Percentiles rank a stretch among this genome's conserved stretches.
Evolutionary conservation across 2,113 vertebrate genomes (phyloP).

Genomic region (Alethe diademata): DNA sequence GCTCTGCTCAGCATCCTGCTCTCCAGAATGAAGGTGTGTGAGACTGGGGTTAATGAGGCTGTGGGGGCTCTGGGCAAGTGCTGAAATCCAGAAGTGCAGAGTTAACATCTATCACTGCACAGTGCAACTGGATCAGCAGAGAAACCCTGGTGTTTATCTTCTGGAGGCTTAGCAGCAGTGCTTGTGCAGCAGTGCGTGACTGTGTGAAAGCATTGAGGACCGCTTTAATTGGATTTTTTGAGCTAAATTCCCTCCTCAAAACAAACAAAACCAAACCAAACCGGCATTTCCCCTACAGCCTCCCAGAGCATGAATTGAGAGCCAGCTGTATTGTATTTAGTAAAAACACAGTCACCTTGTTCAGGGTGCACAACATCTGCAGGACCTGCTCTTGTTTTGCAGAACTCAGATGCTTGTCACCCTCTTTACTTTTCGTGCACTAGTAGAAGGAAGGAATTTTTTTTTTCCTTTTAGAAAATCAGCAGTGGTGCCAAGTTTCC

Average conservation of each 20-base stretch:
- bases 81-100: not conserved
- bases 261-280: not conserved
- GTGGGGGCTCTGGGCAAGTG: fast-evolving
- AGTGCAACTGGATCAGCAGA: not conserved
- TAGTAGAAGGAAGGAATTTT: not conserved
- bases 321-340: not conserved
- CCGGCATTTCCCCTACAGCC: not conserved
- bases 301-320: not conserved
- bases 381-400: not conserved
- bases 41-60: not conserved
- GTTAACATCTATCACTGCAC: not conserved
- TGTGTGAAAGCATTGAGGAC: not conserved
- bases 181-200: not conserved
- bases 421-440: not conserved
- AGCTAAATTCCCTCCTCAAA: not conserved
- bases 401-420: not conserved
- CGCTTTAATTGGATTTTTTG: not conserved
- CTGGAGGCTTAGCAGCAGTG: not conserved
- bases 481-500: not conserved
- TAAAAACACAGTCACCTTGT: not conserved
- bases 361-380: not conserved
- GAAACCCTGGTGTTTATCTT: not conserved
- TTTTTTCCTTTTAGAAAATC: not conserved
- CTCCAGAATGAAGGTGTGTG: too few relatives aligned
- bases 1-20: not conserved